Base-by-base conservation (phyloP, 2,113 vertebrate species). In the Pseudolaguvia tuberculata region DNA sequence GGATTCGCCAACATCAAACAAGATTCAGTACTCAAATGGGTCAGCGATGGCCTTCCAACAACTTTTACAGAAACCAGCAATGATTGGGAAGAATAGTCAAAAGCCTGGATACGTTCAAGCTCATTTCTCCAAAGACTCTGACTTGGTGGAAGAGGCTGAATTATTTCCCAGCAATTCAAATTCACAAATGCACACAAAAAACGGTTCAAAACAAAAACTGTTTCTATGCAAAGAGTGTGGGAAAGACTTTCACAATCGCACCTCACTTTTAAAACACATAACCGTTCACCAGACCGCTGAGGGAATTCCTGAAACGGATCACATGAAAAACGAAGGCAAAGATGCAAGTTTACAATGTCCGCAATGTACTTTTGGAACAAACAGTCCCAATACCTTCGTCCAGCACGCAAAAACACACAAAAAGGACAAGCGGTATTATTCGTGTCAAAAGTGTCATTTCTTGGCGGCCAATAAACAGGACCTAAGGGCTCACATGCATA, bases 201-300 rank as follows among this genome's bases (percentile, higher is more conserved):
- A 95, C 89, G 94, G 96, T 86, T 92, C 94, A 87, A 96, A 93
- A 91, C 94, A 94, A 88, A 93, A 91, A 83, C 92, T 93, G 78
- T 96, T 95, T 85, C 92, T 95, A 52, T 98, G 95, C 89, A 92
- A 91, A 83, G 93, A 94, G 85, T 96, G 96, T 81, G 95, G 94
- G 83, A 90, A 92, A 88, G 92, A 94, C 78, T 95, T 97, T 89
- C 91, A 93, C 85, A 94, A 96, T 87, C 92, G 92, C 78, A 92
- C 90, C 81, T 95, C 94, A 27, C 93, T 97, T 84, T 87, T 92
- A 77, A 94, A 93, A 80, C 93, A 95, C 83, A 94, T 97, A 92
- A 94, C 94, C 86, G 95, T 96, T 88, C 95, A 97, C 87, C 90
- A 91, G 84, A 92, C 93, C 81, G 92, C 91, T 87, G 90, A 92